phyloP scores from a whole-genome alignment of 2,888 invertebrate genomes.

The Drosophila trichaetosa region DNA sequence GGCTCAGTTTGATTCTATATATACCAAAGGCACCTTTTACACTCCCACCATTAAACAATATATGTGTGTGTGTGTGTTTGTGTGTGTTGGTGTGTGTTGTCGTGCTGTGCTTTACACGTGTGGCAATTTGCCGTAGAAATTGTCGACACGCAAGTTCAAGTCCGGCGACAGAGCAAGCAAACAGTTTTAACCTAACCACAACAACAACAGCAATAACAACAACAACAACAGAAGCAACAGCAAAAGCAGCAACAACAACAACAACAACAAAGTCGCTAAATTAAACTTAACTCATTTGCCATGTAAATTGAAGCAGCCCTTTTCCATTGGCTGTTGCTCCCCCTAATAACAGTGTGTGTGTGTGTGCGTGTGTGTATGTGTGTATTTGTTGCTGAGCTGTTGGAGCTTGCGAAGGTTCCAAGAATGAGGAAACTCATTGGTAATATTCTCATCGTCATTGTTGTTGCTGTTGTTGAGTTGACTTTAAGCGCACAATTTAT shows the following conservation, averaged over 20 bases:
- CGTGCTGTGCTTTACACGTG: slow-evolving; percentile 5
- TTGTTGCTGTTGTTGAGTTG: slow-evolving; percentile 7
- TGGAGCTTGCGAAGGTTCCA: background rate
- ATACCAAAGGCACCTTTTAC: slow-evolving; percentile 16
- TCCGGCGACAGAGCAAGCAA: slow-evolving; percentile 36
- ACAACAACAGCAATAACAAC: slow-evolving; percentile 21
- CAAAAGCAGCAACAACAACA: slow-evolving; percentile 21
- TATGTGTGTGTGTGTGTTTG: background rate
- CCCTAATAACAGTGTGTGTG: background rate
- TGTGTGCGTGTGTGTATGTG: background rate
- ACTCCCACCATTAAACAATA: background rate
- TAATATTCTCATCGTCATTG: slow-evolving; percentile 17
- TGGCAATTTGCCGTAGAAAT: slow-evolving; percentile 40
- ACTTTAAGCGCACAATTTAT: slow-evolving; percentile 26
- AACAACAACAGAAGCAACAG: slow-evolving; percentile 16
- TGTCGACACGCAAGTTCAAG: slow-evolving; percentile 77
- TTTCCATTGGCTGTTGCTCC: slow-evolving; percentile 20
- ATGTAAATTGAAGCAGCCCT: slow-evolving; percentile 69
- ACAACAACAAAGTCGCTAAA: slow-evolving; percentile 6
- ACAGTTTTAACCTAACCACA: slow-evolving; percentile 20
- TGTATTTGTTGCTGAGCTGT: background rate
- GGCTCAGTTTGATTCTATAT: slow-evolving; percentile 40
- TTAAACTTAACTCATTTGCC: slow-evolving; percentile 61
- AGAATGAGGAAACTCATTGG: slow-evolving; percentile 33
- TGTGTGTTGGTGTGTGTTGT: background rate